Conservation (phyloP, 2,888 invertebrate species). For the Patella caerulea region DNA sequence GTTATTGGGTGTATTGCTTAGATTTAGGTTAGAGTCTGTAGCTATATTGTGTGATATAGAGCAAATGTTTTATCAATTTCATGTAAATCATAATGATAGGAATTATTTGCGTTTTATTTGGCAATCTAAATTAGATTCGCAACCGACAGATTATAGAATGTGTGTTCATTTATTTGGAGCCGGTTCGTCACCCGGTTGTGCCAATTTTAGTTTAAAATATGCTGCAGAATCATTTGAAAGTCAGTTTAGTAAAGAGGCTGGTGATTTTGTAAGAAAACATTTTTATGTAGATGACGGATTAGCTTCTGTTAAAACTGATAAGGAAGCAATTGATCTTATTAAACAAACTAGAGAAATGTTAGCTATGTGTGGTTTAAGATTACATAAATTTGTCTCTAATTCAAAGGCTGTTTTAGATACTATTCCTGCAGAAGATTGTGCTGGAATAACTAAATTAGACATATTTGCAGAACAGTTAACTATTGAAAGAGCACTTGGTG, state of each 20-base stretch:
- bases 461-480: slow-evolving; percentile 23
- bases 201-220: slow-evolving; percentile 36
- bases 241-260: slow-evolving; percentile 27
- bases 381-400: slow-evolving; percentile 47
- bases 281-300: slow-evolving; percentile 49
- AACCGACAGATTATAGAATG: slow-evolving; percentile 35
- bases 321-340: neutral
- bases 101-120: slow-evolving; percentile 37
- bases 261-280: slow-evolving; percentile 32
- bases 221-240: slow-evolving; percentile 19
- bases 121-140: slow-evolving; percentile 14
- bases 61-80: slow-evolving; percentile 33
- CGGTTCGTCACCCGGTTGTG: slow-evolving; percentile 36
- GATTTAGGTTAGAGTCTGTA: slow-evolving; percentile 32
- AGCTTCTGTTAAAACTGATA: slow-evolving; percentile 23
- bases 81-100: slow-evolving; percentile 18
- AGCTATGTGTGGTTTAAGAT: slow-evolving; percentile 32
- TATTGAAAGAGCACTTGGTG: slow-evolving; percentile 37
- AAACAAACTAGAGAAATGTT: neutral
- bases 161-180: slow-evolving; percentile 38
- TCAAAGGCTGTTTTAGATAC: slow-evolving; percentile 33
- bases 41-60: slow-evolving; percentile 37
- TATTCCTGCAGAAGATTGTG: slow-evolving; percentile 36
- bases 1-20: slow-evolving; percentile 34
- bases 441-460: slow-evolving; percentile 17